These are phyloP conservation scores for Copsychus sechellarum DNA, from an alignment of 2,113 vertebrate genomes.

Conservation along the genomic window DNA sequence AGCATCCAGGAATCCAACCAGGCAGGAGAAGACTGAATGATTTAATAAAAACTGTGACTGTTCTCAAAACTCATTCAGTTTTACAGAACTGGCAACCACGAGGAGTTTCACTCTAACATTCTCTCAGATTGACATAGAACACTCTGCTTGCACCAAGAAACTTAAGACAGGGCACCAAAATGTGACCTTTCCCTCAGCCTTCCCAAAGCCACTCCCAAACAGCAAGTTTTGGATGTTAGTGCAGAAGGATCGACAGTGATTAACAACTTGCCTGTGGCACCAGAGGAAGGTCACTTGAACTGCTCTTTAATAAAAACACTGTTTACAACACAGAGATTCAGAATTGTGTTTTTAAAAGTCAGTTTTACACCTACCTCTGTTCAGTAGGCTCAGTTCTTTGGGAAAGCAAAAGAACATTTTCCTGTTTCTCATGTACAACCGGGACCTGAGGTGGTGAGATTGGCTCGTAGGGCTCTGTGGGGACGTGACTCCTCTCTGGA, in stretches of 20 bases:
- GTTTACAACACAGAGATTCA: neutral
- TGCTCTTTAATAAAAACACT: neutral
- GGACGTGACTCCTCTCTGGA: constrained; percentile 88
- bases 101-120: neutral
- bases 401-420: constrained; percentile 78
- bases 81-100: neutral
- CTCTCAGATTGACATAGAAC: neutral
- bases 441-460: constrained; percentile 94
- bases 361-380: constrained; percentile 81
- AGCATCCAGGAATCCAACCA: neutral
- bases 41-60: neutral
- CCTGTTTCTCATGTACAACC: constrained; percentile 87
- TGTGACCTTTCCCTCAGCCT: neutral
- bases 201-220: neutral
- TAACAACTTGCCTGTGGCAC: neutral
- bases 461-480: constrained; percentile 91
- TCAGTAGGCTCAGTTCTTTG: constrained; percentile 88
- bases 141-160: neutral
- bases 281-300: neutral
- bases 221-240: neutral
- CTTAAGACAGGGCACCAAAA: neutral
- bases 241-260: neutral
- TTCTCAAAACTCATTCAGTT: neutral
- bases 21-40: neutral
- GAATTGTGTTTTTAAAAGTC: neutral